These are phyloP conservation scores for Akabosia matsudoensis DNA, from an alignment of 1,140 invertebrate genomes.

Conservation along the genomic window DNA sequence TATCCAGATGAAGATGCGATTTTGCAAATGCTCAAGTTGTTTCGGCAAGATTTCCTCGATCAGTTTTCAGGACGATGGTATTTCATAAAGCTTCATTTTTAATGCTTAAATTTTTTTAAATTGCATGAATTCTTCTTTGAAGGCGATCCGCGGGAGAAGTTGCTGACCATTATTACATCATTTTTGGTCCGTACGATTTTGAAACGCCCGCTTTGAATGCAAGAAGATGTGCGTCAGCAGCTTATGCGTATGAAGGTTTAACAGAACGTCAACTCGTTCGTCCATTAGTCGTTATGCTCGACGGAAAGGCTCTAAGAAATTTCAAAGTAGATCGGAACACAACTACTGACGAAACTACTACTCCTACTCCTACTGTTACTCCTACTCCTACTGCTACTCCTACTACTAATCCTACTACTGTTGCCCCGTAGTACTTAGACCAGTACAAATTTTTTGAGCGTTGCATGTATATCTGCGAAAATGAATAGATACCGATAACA, in stretches of 20 bases:
- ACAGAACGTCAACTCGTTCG: slow-evolving; percentile 4
- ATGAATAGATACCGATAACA: too few relatives aligned
- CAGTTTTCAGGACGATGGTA: not conserved
- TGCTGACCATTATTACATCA: not conserved
- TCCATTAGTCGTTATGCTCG: not conserved
- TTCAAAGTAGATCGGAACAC: too few relatives aligned
- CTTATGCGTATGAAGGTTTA: slow-evolving; percentile 3
- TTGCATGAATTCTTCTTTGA: not conserved
- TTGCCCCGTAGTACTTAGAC: too few relatives aligned
- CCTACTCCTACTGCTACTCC: too few relatives aligned
- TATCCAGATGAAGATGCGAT: slow-evolving; percentile 12
- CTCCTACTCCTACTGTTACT: too few relatives aligned
- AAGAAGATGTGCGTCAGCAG: not conserved
- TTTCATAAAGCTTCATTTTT: not conserved
- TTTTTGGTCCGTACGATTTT: slow-evolving; percentile 14
- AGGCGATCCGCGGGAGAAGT: not conserved
- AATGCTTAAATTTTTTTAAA: not conserved
- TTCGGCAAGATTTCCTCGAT: not conserved
- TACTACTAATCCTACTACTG: too few relatives aligned
- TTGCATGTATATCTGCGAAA: too few relatives aligned
- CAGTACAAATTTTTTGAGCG: too few relatives aligned
- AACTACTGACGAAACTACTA: too few relatives aligned
- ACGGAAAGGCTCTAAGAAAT: not conserved
- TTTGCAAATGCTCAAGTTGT: not conserved
- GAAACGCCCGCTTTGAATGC: not conserved